These are phyloP conservation scores for Coelopa frigida DNA, from an alignment of 1,140 invertebrate species.

Conservation along the genomic window DNA sequence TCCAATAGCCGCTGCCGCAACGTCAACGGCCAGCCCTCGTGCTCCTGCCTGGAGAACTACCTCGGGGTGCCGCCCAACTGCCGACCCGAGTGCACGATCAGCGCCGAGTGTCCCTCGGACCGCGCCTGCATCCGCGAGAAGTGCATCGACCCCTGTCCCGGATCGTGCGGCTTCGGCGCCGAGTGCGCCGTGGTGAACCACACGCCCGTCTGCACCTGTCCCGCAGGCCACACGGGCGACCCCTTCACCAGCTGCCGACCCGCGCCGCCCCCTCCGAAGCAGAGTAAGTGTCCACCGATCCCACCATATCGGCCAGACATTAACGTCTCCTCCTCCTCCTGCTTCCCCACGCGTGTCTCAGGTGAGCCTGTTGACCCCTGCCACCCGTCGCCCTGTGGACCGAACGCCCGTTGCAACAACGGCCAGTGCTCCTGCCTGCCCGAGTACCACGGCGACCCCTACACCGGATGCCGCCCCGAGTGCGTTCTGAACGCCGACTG, in stretches of 20 bases:
- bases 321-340: slow-evolving; percentile 54
- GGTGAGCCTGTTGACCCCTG: slow-evolving; percentile 67
- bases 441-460: slow-evolving; percentile 78
- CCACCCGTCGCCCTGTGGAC: slow-evolving; percentile 70
- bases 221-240: slow-evolving; percentile 70
- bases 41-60: slow-evolving; percentile 68
- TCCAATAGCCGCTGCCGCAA: slow-evolving; percentile 70
- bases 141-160: slow-evolving; percentile 77
- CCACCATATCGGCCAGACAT: slow-evolving; percentile 54
- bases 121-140: slow-evolving; percentile 75
- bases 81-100: slow-evolving; percentile 76
- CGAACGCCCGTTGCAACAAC: slow-evolving; percentile 71
- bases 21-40: slow-evolving; percentile 65
- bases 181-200: slow-evolving; percentile 78
- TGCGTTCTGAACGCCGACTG: slow-evolving; percentile 79
- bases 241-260: slow-evolving; percentile 67
- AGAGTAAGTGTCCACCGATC: slow-evolving; percentile 48
- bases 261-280: slow-evolving; percentile 41
- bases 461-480: slow-evolving; percentile 73
- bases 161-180: slow-evolving; percentile 74
- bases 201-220: slow-evolving; percentile 73
- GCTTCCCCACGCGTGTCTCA: slow-evolving; percentile 48
- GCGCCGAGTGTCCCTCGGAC: slow-evolving; percentile 70
- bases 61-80: slow-evolving; percentile 69
- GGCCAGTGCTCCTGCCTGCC: slow-evolving; percentile 68